A percentile compares a stretch with the other conserved stretches of the same genome.
These are phyloP conservation scores for Bovichtus diacanthus DNA, from an alignment of 2,797 vertebrate species.

Conservation along the genomic window DNA sequence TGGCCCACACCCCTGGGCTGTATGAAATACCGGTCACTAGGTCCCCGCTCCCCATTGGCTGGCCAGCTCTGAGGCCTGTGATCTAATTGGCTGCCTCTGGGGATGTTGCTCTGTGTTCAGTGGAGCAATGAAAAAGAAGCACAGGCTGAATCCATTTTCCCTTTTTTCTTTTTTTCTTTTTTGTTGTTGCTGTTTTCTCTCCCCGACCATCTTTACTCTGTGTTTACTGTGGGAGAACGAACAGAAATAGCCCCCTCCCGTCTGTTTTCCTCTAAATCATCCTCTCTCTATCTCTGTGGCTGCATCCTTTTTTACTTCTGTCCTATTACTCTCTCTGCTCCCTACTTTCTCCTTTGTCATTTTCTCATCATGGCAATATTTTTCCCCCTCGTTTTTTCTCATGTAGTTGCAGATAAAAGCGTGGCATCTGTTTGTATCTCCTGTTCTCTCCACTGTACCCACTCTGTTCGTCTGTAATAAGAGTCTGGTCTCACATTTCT, in stretches of 20 bases:
- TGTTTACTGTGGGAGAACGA: constrained; percentile 33
- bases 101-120: constrained; percentile 73
- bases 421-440: constrained; percentile 16
- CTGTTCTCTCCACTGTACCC: not conserved
- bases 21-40: constrained; percentile 82
- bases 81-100: constrained; percentile 78
- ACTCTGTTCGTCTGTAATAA: constrained; percentile 4
- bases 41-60: constrained; percentile 75
- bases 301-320: constrained; percentile 18
- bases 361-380: constrained; percentile 28
- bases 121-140: constrained; percentile 69
- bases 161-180: not conserved
- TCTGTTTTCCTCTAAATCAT: not conserved
- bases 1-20: constrained; percentile 79
- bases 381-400: not conserved
- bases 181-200: constrained; percentile 42
- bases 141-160: constrained; percentile 61
- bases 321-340: constrained; percentile 23
- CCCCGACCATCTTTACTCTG: constrained; percentile 55
- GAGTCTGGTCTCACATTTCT: not conserved
- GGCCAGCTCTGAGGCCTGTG: constrained; percentile 49
- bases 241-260: constrained; percentile 1
- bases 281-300: not conserved
- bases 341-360: constrained; percentile 5
- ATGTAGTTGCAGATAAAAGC: constrained; percentile 27